A percentile compares a stretch with the other conserved stretches of the same genome.
Conservation (phyloP, 2,888 invertebrate genomes). For the Bursaphelenchus okinawaensis region DNA sequence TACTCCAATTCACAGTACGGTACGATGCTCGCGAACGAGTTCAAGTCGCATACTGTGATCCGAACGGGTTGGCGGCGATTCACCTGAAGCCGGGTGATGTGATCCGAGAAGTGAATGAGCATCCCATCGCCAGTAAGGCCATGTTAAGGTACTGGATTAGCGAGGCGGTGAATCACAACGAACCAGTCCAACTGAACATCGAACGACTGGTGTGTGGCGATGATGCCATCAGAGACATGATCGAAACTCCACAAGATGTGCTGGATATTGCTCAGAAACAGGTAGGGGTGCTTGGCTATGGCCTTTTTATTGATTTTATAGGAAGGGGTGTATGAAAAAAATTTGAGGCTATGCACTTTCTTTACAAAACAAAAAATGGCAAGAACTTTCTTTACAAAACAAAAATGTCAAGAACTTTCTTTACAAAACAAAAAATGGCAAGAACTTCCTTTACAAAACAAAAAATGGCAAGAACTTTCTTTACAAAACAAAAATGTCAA, state of each 20-base stretch:
- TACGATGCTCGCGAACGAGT: conserved; percentile 39
- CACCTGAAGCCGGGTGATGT: conserved; percentile 37
- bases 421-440: no score
- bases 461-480: no score
- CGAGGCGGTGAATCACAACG: conserved; percentile 22
- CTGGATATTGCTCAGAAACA: conserved; percentile 34
- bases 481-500: no score
- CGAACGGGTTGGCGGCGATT: conserved; percentile 30
- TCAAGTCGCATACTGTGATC: conserved; percentile 29
- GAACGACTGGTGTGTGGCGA: conserved; percentile 34
- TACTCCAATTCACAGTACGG: conserved; percentile 29
- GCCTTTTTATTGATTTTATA: not conserved
- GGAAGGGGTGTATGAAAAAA: not conserved
- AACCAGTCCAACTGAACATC: conserved; percentile 26
- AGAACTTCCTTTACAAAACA: no score
- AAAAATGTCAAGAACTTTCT: no score
- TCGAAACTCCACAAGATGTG: conserved; percentile 39
- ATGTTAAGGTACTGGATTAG: conserved; percentile 29
- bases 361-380: no score
- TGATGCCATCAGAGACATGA: conserved; percentile 29
- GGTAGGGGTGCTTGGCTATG: conserved; percentile 3
- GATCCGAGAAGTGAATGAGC: conserved; percentile 33
- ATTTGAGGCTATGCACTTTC: no score
- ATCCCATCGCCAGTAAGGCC: conserved; percentile 31
- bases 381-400: no score